phyloP scores from a whole-genome alignment of 1,140 invertebrate genomes.

The Drosophila rhopaloa region DNA sequence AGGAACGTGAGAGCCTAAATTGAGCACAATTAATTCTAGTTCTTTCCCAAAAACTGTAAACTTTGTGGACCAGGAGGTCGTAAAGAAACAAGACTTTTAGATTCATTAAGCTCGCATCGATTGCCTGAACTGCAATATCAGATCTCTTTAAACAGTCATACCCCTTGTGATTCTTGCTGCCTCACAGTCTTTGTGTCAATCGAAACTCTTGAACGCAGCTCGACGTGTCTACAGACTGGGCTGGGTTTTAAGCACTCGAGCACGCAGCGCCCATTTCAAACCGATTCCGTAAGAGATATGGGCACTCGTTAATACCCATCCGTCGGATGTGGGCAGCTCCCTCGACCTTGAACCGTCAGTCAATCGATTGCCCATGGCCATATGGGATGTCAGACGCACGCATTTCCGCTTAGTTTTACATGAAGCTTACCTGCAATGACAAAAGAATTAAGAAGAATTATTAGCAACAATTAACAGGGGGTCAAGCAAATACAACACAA shows the following conservation, averaged over 20 bases:
- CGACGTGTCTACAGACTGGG: slow-evolving; percentile 33
- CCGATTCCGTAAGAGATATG: slow-evolving; percentile 34
- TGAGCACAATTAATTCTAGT: too few species aligned
- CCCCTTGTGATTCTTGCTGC: slow-evolving; percentile 3
- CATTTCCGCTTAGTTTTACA: slow-evolving; percentile 46
- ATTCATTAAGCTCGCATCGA: slow-evolving; percentile 16
- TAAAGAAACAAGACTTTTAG: too few species aligned
- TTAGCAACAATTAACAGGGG: not conserved
- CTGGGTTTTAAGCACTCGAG: slow-evolving; percentile 56
- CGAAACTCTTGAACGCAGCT: slow-evolving; percentile 41
- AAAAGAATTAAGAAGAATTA: slow-evolving; percentile 5
- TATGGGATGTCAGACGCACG: slow-evolving; percentile 17
- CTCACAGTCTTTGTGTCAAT: slow-evolving; percentile 40
- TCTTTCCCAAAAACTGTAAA: too few species aligned
- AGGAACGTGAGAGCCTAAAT: too few species aligned
- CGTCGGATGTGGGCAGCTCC: slow-evolving; percentile 49
- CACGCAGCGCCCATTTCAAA: slow-evolving; percentile 61
- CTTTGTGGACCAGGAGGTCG: too few species aligned
- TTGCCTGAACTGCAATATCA: slow-evolving; percentile 23
- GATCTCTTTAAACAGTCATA: slow-evolving; percentile 51
- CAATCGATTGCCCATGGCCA: slow-evolving; percentile 58
- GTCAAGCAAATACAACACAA: not conserved
- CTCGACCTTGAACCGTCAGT: slow-evolving; percentile 62
- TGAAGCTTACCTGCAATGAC: slow-evolving; percentile 46
- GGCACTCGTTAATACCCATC: slow-evolving; percentile 30